phyloP scores from a whole-genome alignment of 2,888 invertebrate genomes.

The Melanchra persicariae region DNA sequence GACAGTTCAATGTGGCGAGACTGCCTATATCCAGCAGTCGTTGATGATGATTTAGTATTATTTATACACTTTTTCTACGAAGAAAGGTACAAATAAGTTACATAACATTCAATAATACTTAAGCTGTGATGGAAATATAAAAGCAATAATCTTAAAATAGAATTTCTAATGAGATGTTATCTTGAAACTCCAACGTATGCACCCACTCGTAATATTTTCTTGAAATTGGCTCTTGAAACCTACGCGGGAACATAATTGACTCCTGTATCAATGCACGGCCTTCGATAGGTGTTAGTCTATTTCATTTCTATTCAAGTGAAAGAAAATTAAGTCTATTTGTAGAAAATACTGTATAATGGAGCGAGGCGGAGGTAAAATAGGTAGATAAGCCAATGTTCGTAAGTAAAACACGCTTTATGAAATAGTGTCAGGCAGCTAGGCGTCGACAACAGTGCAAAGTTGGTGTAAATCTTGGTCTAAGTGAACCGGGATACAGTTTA shows the following conservation, averaged over 20 bases:
- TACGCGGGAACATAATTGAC: conserved; percentile 25
- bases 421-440: conserved; percentile 66
- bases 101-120: conserved; percentile 1
- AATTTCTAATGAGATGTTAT: conserved; percentile 19
- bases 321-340: background rate
- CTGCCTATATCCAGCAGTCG: background rate
- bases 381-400: conserved; percentile 39
- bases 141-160: conserved; percentile 22
- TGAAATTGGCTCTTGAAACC: conserved; percentile 34
- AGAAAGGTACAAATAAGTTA: background rate
- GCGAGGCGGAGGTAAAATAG: background rate
- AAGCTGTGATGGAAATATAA: conserved; percentile 28
- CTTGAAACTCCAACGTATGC: conserved; percentile 23
- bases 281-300: background rate
- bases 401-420: conserved; percentile 61
- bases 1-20: background rate
- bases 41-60: background rate
- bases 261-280: conserved; percentile 11
- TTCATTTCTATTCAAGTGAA: background rate
- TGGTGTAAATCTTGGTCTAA: conserved; percentile 85
- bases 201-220: conserved; percentile 32
- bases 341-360: conserved; percentile 9
- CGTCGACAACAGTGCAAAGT: conserved; percentile 73
- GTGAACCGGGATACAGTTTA: conserved; percentile 85
- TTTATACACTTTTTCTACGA: background rate